Conservation (phyloP, 2,888 invertebrate genomes). For the Lasioglossum figueresi region DNA sequence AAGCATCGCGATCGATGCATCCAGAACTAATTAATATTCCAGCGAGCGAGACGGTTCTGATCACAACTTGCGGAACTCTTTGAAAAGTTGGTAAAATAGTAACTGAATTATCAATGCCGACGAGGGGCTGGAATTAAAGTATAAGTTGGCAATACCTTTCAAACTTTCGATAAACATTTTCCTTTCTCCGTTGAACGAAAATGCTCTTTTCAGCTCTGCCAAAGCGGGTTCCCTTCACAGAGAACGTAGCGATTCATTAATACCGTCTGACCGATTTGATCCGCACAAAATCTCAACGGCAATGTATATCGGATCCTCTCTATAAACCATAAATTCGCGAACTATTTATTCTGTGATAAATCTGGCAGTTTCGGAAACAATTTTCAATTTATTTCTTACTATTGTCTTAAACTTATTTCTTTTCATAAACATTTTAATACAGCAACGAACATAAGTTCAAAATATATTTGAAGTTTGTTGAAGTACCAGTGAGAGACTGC, state of each 20-base stretch:
- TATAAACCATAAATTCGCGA: background rate
- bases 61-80: background rate
- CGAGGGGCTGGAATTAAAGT: background rate
- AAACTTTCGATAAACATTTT: conserved; percentile 12
- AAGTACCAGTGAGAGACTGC: background rate
- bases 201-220: background rate
- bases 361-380: too few relatives aligned
- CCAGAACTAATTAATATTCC: background rate
- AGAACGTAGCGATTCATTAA: background rate
- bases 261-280: background rate
- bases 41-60: background rate
- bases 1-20: background rate
- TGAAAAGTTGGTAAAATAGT: background rate
- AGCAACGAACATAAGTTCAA: background rate
- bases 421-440: background rate
- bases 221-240: background rate
- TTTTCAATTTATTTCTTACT: too few relatives aligned
- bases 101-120: background rate
- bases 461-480: background rate
- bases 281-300: background rate
- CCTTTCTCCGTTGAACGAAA: background rate
- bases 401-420: too few relatives aligned
- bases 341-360: too few relatives aligned
- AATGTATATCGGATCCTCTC: background rate
- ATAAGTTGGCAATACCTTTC: background rate